Evolutionary conservation across 2,888 invertebrate species (phyloP), one percentile per base, ranked within the genome.

Genomic region (Acronicta alni): DNA sequence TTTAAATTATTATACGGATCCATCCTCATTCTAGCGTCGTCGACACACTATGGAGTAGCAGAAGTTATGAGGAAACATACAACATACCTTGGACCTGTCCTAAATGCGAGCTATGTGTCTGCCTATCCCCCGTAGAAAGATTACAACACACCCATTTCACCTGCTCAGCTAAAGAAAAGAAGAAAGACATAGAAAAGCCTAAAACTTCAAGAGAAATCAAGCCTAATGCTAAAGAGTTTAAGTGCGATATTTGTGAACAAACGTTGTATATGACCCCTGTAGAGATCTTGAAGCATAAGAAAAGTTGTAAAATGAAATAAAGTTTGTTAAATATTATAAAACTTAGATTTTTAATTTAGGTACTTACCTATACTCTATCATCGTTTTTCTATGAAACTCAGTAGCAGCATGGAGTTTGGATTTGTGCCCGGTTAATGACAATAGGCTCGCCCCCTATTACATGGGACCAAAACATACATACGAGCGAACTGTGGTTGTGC

Each of bases 211-310:
- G 78, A 75, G 84, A 89, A 78, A 89, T 82, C 67, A 88, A 87
- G 82, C 91, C 96, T 54, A 97, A 96, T 82, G 92, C 95, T 0
- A 95, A 95, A 84, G 90, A 95, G 42, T 98, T 96, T 89, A 95
- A 95, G 72, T 99, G 99, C 86, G 92, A 95, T 10, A 94, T 88
- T 73, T 99, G 99, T 89, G 91, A 95, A 3, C 92, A 96, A 74
- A 95, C 94, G 6, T 88, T 98, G 57, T 94, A 95, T 77, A 90
- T 98, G 70, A 97, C 97, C 12, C 96, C 97, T 5, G 97, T 97
- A 18, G 98, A 99, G 86, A 97, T 98, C 85, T 94, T 99, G 66
- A 97, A 96, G 79, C 99, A 99, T 91, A 98, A 96, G 84, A 97
- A 96, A 81, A 92, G 89, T 73, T 96, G 96, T 88, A 87, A 86